Base-by-base conservation (phyloP, 1,140 invertebrate species). In the Drosophila suzukii region DNA sequence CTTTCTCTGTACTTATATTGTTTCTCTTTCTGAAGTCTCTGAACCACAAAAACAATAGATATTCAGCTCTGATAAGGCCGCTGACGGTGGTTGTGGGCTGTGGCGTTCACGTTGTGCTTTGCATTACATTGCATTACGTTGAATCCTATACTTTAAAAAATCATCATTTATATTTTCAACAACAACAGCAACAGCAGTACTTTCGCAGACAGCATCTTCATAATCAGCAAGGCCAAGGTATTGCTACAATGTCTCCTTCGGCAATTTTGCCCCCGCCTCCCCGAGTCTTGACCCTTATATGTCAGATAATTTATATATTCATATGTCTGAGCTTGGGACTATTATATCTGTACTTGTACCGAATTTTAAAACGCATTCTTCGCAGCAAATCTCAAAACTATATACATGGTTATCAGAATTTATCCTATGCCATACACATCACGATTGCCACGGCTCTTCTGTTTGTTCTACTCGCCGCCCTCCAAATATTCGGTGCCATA, bases 281-380 rank as follows among this genome's bases (percentile, higher is more conserved):
- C 4, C 75, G 94, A 78, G 94, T 95, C 72, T 92, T 97, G 66
- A 96, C 95, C 75, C 92, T 97, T 17, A 94, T 97, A 34, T 98
- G 97, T 81, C 96, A 97, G 92, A 96, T 96, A 78, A 95, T 97
- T 62, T 97, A 96, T 88, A 96, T 97, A 50, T 93, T 97, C 66
- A 93, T 96, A 27, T 96, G 96, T 76, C 94, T 97, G 7, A 95
- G 95, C 3, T 93, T 98, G 11, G 97, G 97, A 0, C 92, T 97
- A 0, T 95, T 96, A 62, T 98, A 98, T 93, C 93, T 98, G 51
- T 97, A 97, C 91, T 94, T 97, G 34, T 98, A 98, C 91, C 94
- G 93, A 74, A 95, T 94, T 75, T 93, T 95, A 27, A 95, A 95
- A 75, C 93, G 94, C 51, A 94, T 95, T 27, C 81, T 95, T 27